These are phyloP conservation scores for Stenotaenia linearis DNA, from an alignment of 2,888 invertebrate species.

Conservation along the genomic window DNA sequence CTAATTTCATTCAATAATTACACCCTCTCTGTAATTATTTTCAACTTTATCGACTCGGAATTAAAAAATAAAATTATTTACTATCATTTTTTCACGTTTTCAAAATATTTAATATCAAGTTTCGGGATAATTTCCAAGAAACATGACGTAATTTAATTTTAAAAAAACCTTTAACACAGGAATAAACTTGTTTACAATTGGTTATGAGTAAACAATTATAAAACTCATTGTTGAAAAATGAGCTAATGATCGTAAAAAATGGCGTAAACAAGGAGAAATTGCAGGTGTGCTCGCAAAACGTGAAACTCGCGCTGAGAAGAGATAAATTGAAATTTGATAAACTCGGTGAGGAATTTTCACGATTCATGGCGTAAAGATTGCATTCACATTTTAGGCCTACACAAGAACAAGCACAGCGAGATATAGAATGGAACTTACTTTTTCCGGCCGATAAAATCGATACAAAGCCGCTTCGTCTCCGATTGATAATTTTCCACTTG, in stretches of 20 bases:
- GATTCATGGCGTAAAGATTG: background rate
- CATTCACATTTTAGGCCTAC: background rate
- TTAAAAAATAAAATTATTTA: background rate
- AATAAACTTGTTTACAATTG: background rate
- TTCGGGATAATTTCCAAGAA: background rate
- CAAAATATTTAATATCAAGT: background rate
- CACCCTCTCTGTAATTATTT: background rate
- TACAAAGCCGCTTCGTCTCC: background rate
- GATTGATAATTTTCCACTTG: background rate
- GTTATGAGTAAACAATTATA: background rate
- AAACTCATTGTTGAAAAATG: background rate
- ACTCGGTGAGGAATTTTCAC: background rate
- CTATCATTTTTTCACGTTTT: background rate
- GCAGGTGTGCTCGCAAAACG: too few species aligned
- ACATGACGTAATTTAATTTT: background rate
- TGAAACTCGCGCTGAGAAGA: too few species aligned
- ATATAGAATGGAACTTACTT: background rate
- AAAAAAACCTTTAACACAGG: background rate
- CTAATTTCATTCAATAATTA: background rate
- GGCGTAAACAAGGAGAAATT: background rate
- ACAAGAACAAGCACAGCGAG: background rate
- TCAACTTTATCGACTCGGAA: background rate
- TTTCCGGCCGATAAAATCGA: background rate
- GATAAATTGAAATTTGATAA: background rate
- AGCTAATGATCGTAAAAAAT: background rate